Evolutionary conservation across 1,140 invertebrate genomes (phyloP), one percentile per base, ranked within the genome.

Genomic region (Drosophila nikananu): DNA sequence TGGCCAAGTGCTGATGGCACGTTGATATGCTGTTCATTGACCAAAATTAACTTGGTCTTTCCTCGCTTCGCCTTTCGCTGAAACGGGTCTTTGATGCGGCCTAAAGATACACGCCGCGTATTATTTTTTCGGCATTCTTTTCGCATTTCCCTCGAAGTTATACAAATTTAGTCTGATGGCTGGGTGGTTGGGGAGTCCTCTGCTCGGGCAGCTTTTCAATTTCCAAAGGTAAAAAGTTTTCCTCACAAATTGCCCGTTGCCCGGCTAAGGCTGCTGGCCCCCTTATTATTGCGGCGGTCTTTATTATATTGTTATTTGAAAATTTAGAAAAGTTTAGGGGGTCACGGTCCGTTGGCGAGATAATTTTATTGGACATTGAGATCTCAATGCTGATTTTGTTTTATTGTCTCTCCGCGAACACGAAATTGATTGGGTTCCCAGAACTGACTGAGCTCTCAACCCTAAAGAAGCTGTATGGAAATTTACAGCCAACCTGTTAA

Each of bases 11-110:
- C 80, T 86, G 86, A 89, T 90, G 86, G 62, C 79, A 73, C 63
- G 74, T 78, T 78, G 84, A 87, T 89, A 90, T 65, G 81, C 81
- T 90, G 86, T 90, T 89, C 86, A 90, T 90, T 86, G 86, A 68
- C 79, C 81, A 84, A 90, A 89, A 90, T 90, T 90, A 90, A 86
- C 81, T 90, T 81, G 81, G 54, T 46, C 62, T 46, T 35, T 27
- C 49, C 61, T 30, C 30, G 17, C 25, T 61, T 30, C 63, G 32
- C 30, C 27, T 58, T 60, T 59, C 35, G 39, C 25, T 58, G 55
- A 65, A 21, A 52, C 27, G 58, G 60, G 37, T 54, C 72, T 70
- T 80, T 82, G 70, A 86, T 86, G 75, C 75, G 68, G 55, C 61
- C 39, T 44, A 59, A 48, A 81, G 82, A 84, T 86, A 84, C 49